A percentile compares a stretch with the other conserved stretches of the same genome.
Evolutionary conservation across 2,113 vertebrate genomes (phyloP).

Genomic region (Pampusana beccarii): DNA sequence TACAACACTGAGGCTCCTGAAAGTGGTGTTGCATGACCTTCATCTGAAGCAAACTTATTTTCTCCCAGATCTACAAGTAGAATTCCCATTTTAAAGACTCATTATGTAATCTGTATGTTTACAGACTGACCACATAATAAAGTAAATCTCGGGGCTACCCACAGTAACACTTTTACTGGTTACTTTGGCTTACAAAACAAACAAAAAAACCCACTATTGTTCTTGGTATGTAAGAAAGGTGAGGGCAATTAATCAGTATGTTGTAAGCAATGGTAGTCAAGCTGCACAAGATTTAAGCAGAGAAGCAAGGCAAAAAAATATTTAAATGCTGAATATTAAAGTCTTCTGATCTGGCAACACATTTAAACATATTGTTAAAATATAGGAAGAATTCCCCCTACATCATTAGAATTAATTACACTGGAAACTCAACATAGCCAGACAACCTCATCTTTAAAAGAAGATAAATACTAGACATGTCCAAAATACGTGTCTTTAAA

Average conservation of each 20-base stretch:
- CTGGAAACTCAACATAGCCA: background rate
- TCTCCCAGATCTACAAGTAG: background rate
- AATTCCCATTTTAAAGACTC: background rate
- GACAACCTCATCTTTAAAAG: background rate
- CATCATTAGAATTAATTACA: background rate
- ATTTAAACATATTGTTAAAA: background rate
- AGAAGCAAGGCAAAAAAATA: background rate
- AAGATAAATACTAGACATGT: background rate
- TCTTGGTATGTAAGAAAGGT: background rate
- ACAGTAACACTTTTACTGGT: background rate
- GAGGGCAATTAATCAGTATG: background rate
- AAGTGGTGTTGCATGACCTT: accelerated
- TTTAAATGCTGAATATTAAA: background rate
- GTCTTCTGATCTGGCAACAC: background rate
- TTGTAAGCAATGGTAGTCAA: background rate
- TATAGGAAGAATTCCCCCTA: background rate
- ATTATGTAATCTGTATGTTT: background rate
- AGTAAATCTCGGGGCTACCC: background rate
- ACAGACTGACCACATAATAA: background rate
- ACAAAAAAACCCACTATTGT: background rate
- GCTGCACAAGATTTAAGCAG: background rate
- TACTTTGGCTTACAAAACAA: background rate
- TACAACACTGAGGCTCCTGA: background rate
- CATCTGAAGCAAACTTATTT: background rate
- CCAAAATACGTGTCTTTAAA: background rate